phyloP scores from a whole-genome alignment of 2,797 vertebrate genomes.

The Meda fulgida region DNA sequence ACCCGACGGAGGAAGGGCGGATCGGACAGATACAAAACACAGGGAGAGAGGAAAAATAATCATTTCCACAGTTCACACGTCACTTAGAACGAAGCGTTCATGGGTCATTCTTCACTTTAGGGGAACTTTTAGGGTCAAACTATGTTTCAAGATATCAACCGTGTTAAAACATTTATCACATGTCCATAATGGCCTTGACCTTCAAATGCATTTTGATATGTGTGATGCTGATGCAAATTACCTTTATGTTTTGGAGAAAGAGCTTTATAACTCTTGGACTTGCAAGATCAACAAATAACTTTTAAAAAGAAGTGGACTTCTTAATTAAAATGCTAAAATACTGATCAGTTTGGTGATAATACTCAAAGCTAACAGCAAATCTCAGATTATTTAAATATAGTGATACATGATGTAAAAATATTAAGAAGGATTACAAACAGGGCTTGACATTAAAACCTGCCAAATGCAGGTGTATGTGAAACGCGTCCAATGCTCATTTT shows the following conservation, averaged over 20 bases:
- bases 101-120: not conserved
- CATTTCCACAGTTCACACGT: constrained; percentile 6
- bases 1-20: not conserved
- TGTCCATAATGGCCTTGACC: too few relatives aligned
- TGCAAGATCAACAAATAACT: not conserved
- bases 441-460: too few relatives aligned
- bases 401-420: not conserved
- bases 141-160: not conserved
- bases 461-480: too few relatives aligned
- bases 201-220: not conserved
- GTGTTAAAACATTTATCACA: not conserved
- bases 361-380: not conserved
- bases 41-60: not conserved
- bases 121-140: not conserved
- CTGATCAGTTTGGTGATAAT: not conserved
- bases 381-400: not conserved
- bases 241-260: not conserved
- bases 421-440: not conserved
- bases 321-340: not conserved
- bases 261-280: not conserved
- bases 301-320: not conserved
- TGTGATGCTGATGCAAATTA: not conserved
- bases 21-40: not conserved
- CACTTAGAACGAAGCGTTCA: not conserved
- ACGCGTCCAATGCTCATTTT: too few relatives aligned